These are phyloP conservation scores for Enhydra lutris DNA, from an alignment of 2,113 vertebrate genomes.

Conservation along the genomic window DNA sequence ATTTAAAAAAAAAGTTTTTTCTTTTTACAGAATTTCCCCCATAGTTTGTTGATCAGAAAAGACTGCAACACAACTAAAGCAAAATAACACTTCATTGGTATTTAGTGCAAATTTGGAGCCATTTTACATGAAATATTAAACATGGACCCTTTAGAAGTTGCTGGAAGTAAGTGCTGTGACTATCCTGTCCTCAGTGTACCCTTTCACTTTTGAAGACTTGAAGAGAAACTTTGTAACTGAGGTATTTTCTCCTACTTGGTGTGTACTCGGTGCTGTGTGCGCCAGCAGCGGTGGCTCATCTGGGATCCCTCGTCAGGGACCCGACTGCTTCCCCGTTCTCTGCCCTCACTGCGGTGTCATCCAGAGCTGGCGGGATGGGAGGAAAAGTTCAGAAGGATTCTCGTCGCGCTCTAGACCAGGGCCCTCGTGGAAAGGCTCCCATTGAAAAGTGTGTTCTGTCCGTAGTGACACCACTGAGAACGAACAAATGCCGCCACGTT, in stretches of 20 bases:
- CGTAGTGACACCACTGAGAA: slow-evolving; percentile 38
- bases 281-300: neutral
- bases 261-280: neutral
- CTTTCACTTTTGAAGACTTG: neutral
- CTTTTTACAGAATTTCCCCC: slow-evolving; percentile 72
- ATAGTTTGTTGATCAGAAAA: slow-evolving; percentile 72
- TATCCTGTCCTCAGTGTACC: neutral
- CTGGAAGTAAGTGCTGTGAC: slow-evolving; percentile 61
- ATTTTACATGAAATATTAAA: slow-evolving; percentile 77
- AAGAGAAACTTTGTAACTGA: neutral
- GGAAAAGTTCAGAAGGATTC: slow-evolving; percentile 28
- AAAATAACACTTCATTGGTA: slow-evolving; percentile 83
- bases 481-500: slow-evolving; percentile 26
- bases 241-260: neutral
- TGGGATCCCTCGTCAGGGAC: neutral
- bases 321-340: neutral
- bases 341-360: neutral
- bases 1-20: slow-evolving; percentile 42
- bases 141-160: slow-evolving; percentile 68
- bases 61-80: slow-evolving; percentile 79
- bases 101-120: slow-evolving; percentile 82
- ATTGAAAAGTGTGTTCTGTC: slow-evolving; percentile 25
- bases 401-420: slow-evolving; percentile 9
- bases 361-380: neutral
- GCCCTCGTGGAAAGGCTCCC: neutral